Conservation (phyloP, 2,797 vertebrate genomes). For the Peromyscus melanophrys region DNA sequence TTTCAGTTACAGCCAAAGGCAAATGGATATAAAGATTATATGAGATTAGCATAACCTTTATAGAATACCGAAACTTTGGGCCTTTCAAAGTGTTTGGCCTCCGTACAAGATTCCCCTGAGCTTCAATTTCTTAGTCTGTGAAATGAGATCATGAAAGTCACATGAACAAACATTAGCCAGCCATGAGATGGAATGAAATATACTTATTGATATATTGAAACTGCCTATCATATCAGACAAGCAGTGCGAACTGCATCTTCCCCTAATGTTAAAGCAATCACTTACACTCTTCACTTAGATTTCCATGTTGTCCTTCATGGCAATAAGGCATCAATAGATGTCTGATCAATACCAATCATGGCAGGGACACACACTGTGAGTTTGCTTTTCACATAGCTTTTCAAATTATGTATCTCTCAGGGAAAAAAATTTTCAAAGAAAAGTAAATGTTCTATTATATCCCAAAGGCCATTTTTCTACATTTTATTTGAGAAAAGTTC, state of each 20-base stretch:
- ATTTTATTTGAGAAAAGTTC: background rate
- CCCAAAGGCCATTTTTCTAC: background rate
- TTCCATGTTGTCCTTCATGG: background rate
- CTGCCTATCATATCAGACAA: background rate
- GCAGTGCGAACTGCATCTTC: background rate
- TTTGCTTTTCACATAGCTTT: background rate
- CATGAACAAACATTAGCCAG: background rate
- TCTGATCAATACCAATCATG: slow-evolving; percentile 25
- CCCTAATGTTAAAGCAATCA: background rate
- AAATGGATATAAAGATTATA: background rate
- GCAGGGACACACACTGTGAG: background rate
- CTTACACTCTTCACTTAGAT: background rate
- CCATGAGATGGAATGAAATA: background rate
- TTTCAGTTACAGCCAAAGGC: background rate
- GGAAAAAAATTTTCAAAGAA: background rate
- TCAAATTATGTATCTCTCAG: background rate
- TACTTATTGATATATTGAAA: slow-evolving; percentile 4
- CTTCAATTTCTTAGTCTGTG: background rate
- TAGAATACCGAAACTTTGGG: background rate
- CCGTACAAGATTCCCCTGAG: background rate
- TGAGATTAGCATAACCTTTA: background rate
- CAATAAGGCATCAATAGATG: slow-evolving; percentile 35
- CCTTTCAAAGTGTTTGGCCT: background rate
- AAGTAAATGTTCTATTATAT: background rate
- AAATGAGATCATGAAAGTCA: background rate